Percentiles rank a stretch among this genome's conserved stretches.
These are phyloP conservation scores for Spongilla lacustris DNA, from an alignment of 37 sponge, comb jelly and placozoan genomes.

Conservation along the genomic window DNA sequence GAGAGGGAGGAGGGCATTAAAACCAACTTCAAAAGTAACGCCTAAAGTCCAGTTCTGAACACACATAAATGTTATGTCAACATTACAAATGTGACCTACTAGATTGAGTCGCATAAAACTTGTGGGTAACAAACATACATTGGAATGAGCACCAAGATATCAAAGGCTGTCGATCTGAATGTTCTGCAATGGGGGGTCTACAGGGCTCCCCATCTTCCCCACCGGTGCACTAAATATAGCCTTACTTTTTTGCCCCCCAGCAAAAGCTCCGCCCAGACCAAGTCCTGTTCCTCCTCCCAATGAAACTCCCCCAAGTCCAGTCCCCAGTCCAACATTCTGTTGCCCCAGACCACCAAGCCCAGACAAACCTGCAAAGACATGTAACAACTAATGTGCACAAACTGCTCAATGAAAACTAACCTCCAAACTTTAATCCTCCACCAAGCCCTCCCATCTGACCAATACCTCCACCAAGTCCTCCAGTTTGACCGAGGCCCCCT, in stretches of 20 bases:
- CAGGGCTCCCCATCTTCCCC: not conserved
- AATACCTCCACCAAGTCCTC: not conserved
- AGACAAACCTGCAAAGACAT: not conserved
- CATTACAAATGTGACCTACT: too few relatives aligned
- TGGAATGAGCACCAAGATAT: too few relatives aligned
- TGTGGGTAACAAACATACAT: too few relatives aligned
- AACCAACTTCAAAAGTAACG: too few relatives aligned
- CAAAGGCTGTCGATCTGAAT: too few relatives aligned
- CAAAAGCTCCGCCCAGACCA: not conserved
- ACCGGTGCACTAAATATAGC: not conserved
- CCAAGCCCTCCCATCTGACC: not conserved
- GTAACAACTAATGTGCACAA: not conserved
- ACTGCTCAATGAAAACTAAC: not conserved
- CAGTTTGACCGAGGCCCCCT: not conserved
- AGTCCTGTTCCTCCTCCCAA: not conserved
- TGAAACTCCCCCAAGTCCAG: slow-evolving; percentile 28
- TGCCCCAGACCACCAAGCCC: slow-evolving; percentile 27
- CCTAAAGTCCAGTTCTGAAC: too few relatives aligned
- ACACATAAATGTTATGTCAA: too few relatives aligned
- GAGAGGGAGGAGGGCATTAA: not conserved
- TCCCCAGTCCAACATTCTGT: not conserved
- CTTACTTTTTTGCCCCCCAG: slow-evolving; percentile 40
- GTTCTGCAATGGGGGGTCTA: too few relatives aligned
- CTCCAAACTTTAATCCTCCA: slow-evolving; percentile 8
- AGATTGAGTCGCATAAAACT: too few relatives aligned